These are phyloP conservation scores for Apus apus DNA, from an alignment of 2,113 vertebrate species.

Conservation along the genomic window DNA sequence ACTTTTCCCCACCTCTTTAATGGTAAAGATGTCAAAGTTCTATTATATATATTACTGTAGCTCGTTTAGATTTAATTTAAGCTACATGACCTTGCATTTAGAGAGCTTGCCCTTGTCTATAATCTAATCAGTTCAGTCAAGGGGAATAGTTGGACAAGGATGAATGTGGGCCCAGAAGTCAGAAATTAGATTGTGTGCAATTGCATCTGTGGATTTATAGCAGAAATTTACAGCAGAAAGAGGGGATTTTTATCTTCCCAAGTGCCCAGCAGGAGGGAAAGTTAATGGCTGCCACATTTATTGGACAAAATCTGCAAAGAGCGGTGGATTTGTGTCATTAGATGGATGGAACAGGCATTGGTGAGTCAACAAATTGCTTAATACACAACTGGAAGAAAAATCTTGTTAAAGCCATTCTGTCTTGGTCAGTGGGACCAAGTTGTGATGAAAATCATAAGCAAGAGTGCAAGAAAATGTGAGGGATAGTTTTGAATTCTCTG, in stretches of 20 bases:
- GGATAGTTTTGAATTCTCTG: not conserved
- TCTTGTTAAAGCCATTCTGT: not conserved
- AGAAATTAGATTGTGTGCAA: conserved; percentile 59
- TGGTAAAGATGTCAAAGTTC: not conserved
- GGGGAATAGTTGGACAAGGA: conserved; percentile 53
- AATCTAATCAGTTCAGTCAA: conserved; percentile 60
- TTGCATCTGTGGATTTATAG: conserved; percentile 60
- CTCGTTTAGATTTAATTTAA: conserved; percentile 60
- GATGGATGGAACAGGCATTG: not conserved
- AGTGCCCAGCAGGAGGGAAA: not conserved
- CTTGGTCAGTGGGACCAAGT: not conserved
- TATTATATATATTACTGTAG: conserved; percentile 6
- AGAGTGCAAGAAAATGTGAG: not conserved
- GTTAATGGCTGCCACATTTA: conserved; percentile 31
- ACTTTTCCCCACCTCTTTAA: not conserved
- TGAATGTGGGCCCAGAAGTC: conserved; percentile 29
- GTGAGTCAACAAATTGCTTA: not conserved
- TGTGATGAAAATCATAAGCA: not conserved
- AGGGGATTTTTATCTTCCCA: conserved; percentile 20
- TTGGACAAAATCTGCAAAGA: conserved; percentile 7
- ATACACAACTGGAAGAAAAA: not conserved
- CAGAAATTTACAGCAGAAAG: conserved; percentile 49
- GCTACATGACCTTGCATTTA: conserved; percentile 54
- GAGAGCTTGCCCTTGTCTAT: conserved; percentile 33
- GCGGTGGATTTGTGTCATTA: not conserved